These are phyloP conservation scores for Macrophya annulata DNA, from an alignment of 2,888 invertebrate genomes.

Conservation along the genomic window DNA sequence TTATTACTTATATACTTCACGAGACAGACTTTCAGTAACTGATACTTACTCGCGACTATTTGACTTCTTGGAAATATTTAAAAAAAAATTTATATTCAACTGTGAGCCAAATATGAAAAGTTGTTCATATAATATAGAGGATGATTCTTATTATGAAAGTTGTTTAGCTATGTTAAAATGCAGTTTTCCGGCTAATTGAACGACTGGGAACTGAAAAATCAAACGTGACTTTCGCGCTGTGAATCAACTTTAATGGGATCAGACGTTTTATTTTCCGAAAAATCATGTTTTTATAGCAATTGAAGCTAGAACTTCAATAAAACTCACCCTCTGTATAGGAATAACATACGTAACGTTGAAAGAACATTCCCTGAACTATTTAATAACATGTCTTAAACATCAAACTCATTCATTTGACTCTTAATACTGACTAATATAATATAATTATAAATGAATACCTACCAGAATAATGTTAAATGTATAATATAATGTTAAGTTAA, in stretches of 20 bases:
- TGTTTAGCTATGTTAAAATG: too few species aligned
- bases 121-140: neutral
- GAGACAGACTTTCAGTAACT: neutral
- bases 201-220: too few species aligned
- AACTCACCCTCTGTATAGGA: neutral
- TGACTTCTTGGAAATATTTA: neutral
- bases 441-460: neutral
- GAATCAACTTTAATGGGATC: too few species aligned
- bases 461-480: neutral
- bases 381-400: neutral
- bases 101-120: neutral
- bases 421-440: neutral
- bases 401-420: slow-evolving; percentile 1
- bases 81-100: neutral
- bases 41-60: neutral
- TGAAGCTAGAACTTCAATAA: too few species aligned
- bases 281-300: too few species aligned
- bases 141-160: too few species aligned
- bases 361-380: neutral
- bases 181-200: too few species aligned
- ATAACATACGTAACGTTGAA: neutral
- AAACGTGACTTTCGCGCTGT: too few species aligned
- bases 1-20: neutral
- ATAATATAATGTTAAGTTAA: neutral
- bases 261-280: too few species aligned